These are phyloP conservation scores for Conomelus anceps DNA, from an alignment of 2,888 invertebrate genomes.

Conservation along the genomic window DNA sequence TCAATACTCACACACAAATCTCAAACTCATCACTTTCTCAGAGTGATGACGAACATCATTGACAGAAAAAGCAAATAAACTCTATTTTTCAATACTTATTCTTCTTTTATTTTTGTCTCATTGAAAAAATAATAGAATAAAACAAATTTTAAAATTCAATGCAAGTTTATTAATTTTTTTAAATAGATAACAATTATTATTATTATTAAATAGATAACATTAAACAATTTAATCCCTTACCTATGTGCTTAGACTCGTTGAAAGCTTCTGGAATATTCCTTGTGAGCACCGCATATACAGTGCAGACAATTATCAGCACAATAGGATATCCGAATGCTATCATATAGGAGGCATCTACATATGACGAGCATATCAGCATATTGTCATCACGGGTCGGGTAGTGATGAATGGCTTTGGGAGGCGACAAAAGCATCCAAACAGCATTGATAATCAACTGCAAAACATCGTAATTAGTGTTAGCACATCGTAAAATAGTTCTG, in stretches of 20 bases:
- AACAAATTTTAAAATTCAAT: too few relatives aligned
- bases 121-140: too few relatives aligned
- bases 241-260: constrained; percentile 96
- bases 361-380: constrained; percentile 84
- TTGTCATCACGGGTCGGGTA: constrained; percentile 89
- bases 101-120: too few relatives aligned
- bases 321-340: constrained; percentile 92
- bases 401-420: constrained; percentile 82
- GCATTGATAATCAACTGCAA: constrained; percentile 74
- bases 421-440: constrained; percentile 87
- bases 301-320: constrained; percentile 82
- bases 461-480: constrained; percentile 23
- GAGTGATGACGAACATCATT: too few relatives aligned
- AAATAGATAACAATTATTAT: not conserved
- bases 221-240: constrained; percentile 46
- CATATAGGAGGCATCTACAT: constrained; percentile 89
- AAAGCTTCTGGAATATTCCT: constrained; percentile 98
- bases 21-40: too few relatives aligned
- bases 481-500: not conserved
- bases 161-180: not conserved
- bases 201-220: not conserved
- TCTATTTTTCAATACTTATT: too few relatives aligned
- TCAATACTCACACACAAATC: too few relatives aligned
- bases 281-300: constrained; percentile 90
- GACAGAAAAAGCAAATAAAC: too few relatives aligned